phyloP scores from a whole-genome alignment of 2,888 invertebrate species.

The Iphiclides podalirius region DNA sequence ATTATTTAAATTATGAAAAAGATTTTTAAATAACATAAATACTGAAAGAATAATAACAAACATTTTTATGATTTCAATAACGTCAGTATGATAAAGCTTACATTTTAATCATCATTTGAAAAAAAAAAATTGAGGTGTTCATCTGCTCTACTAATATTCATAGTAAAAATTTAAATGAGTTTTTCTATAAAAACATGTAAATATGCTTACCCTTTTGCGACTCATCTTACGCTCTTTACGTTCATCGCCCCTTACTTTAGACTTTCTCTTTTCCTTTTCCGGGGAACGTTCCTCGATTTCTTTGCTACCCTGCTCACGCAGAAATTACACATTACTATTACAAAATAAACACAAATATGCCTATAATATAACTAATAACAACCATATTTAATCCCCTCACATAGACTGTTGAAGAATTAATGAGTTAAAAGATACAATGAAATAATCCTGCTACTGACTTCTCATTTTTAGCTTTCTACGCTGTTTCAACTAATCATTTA shows the following conservation, averaged over 20 bases:
- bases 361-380: not conserved
- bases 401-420: conserved; percentile 15
- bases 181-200: not conserved
- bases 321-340: conserved; percentile 40
- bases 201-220: conserved; percentile 85
- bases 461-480: not conserved
- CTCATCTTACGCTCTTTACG: conserved; percentile 90
- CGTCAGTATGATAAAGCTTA: too few species aligned
- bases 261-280: conserved; percentile 89
- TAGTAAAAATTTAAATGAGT: too few species aligned
- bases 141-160: too few species aligned
- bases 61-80: too few species aligned
- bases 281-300: conserved; percentile 81
- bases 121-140: too few species aligned
- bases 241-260: conserved; percentile 70
- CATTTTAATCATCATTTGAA: too few species aligned
- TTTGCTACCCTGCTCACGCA: conserved; percentile 75
- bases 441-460: conserved; percentile 39
- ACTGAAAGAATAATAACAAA: too few species aligned
- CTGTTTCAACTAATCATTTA: too few species aligned
- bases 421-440: conserved; percentile 56
- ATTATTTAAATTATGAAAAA: too few species aligned
- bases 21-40: not conserved
- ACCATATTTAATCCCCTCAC: not conserved
- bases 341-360: not conserved